A percentile compares a stretch with the other conserved stretches of the same genome.
Evolutionary conservation across 1,140 invertebrate genomes (phyloP).

Genomic region (Bombus soroeensis): DNA sequence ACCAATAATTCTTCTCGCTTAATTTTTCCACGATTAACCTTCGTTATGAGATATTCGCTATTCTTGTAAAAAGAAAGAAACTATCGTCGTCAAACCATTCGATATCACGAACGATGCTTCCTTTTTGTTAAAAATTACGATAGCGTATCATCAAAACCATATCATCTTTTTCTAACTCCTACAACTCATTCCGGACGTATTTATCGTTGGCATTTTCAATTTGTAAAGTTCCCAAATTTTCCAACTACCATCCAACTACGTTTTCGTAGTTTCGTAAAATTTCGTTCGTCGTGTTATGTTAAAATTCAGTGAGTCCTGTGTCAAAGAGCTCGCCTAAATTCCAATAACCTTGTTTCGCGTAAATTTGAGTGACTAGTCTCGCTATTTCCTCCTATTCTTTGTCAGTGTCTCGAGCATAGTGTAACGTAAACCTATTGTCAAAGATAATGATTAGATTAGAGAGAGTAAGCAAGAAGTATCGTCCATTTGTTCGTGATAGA

Average conservation of each 20-base stretch:
- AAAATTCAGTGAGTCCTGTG: not conserved
- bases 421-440: not conserved
- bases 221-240: not conserved
- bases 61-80: not conserved
- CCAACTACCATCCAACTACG: not conserved
- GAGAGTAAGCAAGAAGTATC: not conserved
- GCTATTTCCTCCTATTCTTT: too few relatives aligned
- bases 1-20: not conserved
- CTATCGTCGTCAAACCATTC: not conserved
- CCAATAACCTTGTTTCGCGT: not conserved
- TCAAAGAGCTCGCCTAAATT: not conserved
- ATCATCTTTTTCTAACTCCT: too few relatives aligned
- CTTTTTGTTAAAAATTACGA: not conserved
- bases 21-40: not conserved
- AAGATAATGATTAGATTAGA: not conserved
- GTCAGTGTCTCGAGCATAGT: too few relatives aligned
- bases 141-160: not conserved
- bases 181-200: not conserved
- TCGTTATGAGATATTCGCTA: not conserved
- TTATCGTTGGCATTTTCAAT: too few relatives aligned
- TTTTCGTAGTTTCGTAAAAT: not conserved
- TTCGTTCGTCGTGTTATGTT: not conserved
- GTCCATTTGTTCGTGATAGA: not conserved
- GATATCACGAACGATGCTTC: not conserved
- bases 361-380: too few relatives aligned